Base-by-base conservation (phyloP, 2,888 invertebrate species). In the Phengaris alcon region DNA sequence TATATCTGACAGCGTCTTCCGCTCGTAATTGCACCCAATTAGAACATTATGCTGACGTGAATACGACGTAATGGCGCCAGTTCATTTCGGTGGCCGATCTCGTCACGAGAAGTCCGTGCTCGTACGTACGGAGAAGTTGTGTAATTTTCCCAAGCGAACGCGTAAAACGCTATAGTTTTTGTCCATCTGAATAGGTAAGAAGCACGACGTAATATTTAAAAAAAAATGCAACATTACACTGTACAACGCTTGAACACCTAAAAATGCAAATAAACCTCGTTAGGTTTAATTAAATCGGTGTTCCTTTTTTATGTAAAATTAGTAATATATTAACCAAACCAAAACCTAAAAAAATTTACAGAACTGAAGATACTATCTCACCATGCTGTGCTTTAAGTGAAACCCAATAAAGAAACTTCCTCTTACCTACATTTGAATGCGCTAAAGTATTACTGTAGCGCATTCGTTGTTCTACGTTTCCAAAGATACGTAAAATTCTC, bases 1-100 rank as follows among this genome's bases (percentile, higher is more conserved):
- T 87, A 89, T 88, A 92, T 92, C 92, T 92, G 91, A 89, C 90
- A 88, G 86, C 81, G 87, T 87, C 89, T 89, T 89, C 88, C 87
- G 84, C 86, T 87, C 87, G 90, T 93, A 93, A 93, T 93, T 93
- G 91, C 87, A 87, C 88, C 91, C 93, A 93, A 93, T 93, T 93
- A 93, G 91, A 91, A 88, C 89, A 91, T 93, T 90, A 92, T 89
- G 93, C 93, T 93, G 92, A 93, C 92, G 90, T 90, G 90, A 91
- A 92, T 91, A 89, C 87, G 89, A 89, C 89, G 87, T n/a, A 57
- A 57, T 57, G 15, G 15, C 59, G 9, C 15, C 15, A 59, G 22
- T 59, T 22, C 59, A 10, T 59, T 59, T 59, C 10, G 59, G 59
- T 59, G 59, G 59, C 10, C 15, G 59, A 22, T 59, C 5, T 59